Evolutionary conservation across 2,797 vertebrate genomes (phyloP).

Genomic region (Telmatherina bonti): DNA sequence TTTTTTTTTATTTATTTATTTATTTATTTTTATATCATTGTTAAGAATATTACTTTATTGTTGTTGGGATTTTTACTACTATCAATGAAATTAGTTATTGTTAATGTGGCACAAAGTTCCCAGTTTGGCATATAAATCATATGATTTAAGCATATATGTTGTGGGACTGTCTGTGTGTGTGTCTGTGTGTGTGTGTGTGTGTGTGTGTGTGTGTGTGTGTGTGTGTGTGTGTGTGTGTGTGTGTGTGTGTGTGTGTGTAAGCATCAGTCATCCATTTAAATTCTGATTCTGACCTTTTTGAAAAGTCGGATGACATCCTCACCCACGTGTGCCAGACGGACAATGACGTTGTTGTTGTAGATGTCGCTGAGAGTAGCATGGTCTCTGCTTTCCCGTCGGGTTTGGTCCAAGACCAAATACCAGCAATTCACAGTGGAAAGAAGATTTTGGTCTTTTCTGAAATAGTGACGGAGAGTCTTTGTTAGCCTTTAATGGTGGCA

Average conservation of each 20-base stretch:
- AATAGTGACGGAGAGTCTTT: constrained; percentile 34
- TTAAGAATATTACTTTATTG: neutral
- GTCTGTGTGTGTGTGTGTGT: constrained; percentile 32
- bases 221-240: constrained; percentile 30
- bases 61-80: neutral
- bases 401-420: constrained; percentile 98
- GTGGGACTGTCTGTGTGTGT: constrained; percentile 29
- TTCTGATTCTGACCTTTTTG: constrained; percentile 91
- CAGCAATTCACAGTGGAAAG: constrained; percentile 98
- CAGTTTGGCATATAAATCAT: constrained; percentile 29
- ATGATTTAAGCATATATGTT: constrained; percentile 13
- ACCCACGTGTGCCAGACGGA: constrained; percentile 94
- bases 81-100: constrained; percentile 19
- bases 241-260: constrained; percentile 31
- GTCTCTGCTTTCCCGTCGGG: constrained; percentile 94
- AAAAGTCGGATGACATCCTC: constrained; percentile 99
- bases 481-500: neutral
- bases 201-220: constrained; percentile 31
- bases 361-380: constrained; percentile 97
- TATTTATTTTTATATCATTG: neutral
- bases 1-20: too few species aligned
- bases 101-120: constrained; percentile 25
- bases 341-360: constrained; percentile 98
- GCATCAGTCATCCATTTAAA: constrained; percentile 40
- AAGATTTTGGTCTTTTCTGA: constrained; percentile 96